phyloP scores from a whole-genome alignment of 2,113 vertebrate species.

The Cromileptes altivelis region DNA sequence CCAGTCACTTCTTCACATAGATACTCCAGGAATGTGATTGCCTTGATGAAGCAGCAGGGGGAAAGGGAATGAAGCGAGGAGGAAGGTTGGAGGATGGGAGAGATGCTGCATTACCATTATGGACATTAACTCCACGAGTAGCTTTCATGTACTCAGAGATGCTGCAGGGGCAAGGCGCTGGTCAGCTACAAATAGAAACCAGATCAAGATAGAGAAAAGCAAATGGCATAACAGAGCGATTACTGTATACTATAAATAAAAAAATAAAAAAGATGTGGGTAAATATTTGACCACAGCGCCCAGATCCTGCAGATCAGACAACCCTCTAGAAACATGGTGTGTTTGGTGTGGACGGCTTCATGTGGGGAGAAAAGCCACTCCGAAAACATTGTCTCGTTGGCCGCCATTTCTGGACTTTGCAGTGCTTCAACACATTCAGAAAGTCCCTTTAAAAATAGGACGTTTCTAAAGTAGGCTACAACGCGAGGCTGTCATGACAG shows the following conservation, averaged over 20 bases:
- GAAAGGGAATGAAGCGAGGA: background rate
- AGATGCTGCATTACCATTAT: conserved; percentile 43
- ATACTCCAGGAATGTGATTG: conserved; percentile 4
- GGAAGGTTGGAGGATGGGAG: background rate
- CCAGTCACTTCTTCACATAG: conserved; percentile 16
- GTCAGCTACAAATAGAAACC: conserved; percentile 59
- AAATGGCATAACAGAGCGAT: conserved; percentile 21
- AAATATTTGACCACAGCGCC: conserved; percentile 55
- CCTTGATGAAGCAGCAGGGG: background rate
- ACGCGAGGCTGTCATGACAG: conserved; percentile 40
- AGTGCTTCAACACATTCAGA: background rate
- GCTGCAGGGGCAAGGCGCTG: background rate
- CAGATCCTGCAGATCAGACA: conserved; percentile 28
- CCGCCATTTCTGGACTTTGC: conserved; percentile 16
- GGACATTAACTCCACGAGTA: conserved; percentile 48
- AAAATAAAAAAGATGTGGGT: conserved; percentile 17
- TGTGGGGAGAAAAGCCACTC: conserved; percentile 37
- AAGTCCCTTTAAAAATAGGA: conserved; percentile 30
- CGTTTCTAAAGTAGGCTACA: conserved; percentile 29
- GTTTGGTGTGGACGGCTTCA: conserved; percentile 43
- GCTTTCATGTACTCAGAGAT: conserved; percentile 54
- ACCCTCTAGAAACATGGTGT: conserved; percentile 5
- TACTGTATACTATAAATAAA: conserved; percentile 16
- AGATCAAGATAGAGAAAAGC: conserved; percentile 36
- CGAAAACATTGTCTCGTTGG: background rate